Evolutionary conservation across 2,888 invertebrate genomes (phyloP).

Genomic region (Platycnemis pennipes): DNA sequence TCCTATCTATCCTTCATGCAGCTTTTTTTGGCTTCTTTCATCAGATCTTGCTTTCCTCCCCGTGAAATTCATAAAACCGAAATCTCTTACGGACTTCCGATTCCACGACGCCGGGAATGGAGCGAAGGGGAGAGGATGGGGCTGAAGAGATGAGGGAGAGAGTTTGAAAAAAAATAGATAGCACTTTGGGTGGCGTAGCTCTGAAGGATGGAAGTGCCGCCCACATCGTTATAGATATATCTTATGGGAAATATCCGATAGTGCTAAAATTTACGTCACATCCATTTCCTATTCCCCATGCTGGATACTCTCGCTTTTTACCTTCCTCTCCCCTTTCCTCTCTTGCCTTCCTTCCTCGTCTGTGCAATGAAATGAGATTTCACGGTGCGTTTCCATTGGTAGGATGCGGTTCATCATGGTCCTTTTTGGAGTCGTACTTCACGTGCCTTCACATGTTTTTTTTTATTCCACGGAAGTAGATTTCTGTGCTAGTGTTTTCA

Average conservation of each 20-base stretch:
- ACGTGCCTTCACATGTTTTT: neutral
- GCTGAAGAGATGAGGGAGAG: neutral
- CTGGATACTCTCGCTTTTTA: neutral
- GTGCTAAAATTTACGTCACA: slow-evolving; percentile 47
- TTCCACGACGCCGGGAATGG: neutral
- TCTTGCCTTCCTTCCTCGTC: slow-evolving; percentile 24
- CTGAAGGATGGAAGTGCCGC: neutral
- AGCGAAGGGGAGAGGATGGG: neutral
- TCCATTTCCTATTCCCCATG: neutral
- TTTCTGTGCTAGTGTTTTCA: too few species aligned
- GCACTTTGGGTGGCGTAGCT: neutral
- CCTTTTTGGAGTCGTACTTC: neutral
- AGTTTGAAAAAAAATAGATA: neutral
- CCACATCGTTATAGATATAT: slow-evolving; percentile 52
- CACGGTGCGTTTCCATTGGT: slow-evolving; percentile 64
- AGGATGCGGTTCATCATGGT: neutral
- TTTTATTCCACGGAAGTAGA: too few species aligned
- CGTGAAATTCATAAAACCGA: slow-evolving; percentile 56
- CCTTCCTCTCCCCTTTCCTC: neutral
- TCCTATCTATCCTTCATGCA: neutral
- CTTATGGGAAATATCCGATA: slow-evolving; percentile 65
- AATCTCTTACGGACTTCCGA: slow-evolving; percentile 46
- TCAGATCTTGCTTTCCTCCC: neutral
- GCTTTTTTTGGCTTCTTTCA: neutral
- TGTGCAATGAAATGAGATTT: slow-evolving; percentile 58